Base-by-base conservation (phyloP, 2,888 invertebrate species). In the Alsophila aescularia region DNA sequence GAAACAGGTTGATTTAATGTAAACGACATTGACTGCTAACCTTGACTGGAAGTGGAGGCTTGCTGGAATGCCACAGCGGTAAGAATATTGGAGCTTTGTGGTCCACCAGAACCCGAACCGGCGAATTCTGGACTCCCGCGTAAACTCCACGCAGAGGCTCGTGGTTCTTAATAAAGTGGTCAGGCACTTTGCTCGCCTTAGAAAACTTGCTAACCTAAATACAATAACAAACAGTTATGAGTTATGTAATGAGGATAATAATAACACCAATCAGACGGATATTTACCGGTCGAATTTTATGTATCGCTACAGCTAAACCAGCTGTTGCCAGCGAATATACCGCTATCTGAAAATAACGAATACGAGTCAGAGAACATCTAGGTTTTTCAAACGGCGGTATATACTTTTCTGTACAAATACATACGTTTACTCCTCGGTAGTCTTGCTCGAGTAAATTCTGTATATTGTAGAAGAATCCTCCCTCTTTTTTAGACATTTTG, bases 151-250 rank as follows among this genome's bases (percentile, higher is more conserved):
- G 82, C 41, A 94, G 77, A 0, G 88, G 81, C 66, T 92, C 87
- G 79, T 90, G 92, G 13, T 85, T 84, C 61, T 77, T 83, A 62
- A 94, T 79, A 65, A 94, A 94, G 66, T 91, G 92, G 32, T 86
- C 85, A 54, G 94, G 94, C 68, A 94, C 85, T 75, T 93, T 92
- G 18, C 81, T 81, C 12, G 93, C 93, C 70, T 91, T 93, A 29
- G 91, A 92, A 75, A 94, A 94, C 82, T 93, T 94, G 77, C 93
- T 92, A 75, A 94, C 91, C 94, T 94, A 74, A 63, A 73, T 69
- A 66, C 41, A 68, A 64, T 62, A 55, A 67, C 60, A 60, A 50
- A 12, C 63, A 52, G 64, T 67, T 65, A 64, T n/a, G n/a, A 73
- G 79, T 89, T 87, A 88, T 87, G 81, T 89, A 87, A 89, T 82